These are phyloP conservation scores for Pogonocherus hispidulus DNA, from an alignment of 2,888 invertebrate genomes.

Conservation along the genomic window DNA sequence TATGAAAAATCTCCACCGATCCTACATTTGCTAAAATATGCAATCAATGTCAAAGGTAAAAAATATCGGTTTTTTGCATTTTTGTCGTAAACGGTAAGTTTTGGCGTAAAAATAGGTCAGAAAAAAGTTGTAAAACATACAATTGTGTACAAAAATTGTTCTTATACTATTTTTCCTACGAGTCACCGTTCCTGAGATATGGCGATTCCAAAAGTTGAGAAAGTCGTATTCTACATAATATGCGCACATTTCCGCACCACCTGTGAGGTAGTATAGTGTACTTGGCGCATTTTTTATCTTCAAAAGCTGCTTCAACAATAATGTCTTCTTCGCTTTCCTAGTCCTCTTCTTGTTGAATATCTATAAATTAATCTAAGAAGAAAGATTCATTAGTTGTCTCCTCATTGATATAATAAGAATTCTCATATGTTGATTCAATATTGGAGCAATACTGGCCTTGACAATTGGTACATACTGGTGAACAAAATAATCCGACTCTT, in stretches of 20 bases:
- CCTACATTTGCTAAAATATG: background rate
- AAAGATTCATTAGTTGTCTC: constrained; percentile 34
- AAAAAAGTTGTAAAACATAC: no score
- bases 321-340: constrained; percentile 13
- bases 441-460: no score
- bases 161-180: no score
- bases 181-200: no score
- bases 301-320: constrained; percentile 26
- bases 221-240: constrained; percentile 19
- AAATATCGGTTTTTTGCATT: constrained; percentile 9
- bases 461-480: no score
- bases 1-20: background rate
- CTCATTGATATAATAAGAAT: constrained; percentile 23
- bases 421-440: constrained; percentile 25
- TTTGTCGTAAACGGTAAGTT: background rate
- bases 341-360: constrained; percentile 28
- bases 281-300: constrained; percentile 32
- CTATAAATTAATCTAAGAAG: constrained; percentile 35
- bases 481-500: constrained; percentile 23
- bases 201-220: background rate
- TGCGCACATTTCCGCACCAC: constrained; percentile 34
- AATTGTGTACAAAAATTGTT: no score
- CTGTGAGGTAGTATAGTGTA: constrained; percentile 58
- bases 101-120: background rate
- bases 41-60: background rate